These are phyloP conservation scores for Callopanchax toddi DNA, from an alignment of 2,113 vertebrate genomes.

Conservation along the genomic window DNA sequence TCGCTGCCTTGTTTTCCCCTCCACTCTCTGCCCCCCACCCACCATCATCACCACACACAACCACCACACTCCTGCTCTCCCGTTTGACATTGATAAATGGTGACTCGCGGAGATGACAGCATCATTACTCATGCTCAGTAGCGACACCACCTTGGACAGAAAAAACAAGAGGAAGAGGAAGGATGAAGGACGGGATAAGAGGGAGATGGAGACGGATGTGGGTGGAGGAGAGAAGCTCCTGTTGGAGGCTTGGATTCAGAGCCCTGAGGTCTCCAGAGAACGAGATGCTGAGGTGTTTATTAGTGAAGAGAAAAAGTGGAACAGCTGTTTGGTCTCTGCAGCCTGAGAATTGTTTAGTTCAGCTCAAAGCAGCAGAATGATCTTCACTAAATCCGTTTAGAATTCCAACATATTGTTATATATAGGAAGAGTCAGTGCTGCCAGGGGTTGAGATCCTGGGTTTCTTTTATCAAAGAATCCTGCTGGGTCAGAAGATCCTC, in stretches of 20 bases:
- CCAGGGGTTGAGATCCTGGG: too few relatives aligned
- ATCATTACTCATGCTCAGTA: conserved; percentile 79
- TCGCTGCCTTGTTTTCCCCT: conserved; percentile 58
- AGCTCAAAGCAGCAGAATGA: conserved; percentile 7
- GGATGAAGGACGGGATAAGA: conserved; percentile 65
- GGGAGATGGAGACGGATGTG: conserved; percentile 35
- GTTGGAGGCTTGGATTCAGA: conserved; percentile 22
- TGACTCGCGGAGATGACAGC: conserved; percentile 76
- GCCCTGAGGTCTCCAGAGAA: conserved; percentile 38
- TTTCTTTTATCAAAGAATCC: too few relatives aligned
- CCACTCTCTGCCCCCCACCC: conserved; percentile 16
- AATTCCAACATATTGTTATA: too few relatives aligned
- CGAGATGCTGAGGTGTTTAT: conserved; percentile 33
- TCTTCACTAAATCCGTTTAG: too few relatives aligned
- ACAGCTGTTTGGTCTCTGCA: conserved; percentile 23
- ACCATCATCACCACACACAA: conserved; percentile 31
- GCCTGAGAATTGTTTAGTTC: conserved; percentile 5
- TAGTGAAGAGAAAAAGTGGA: conserved; percentile 43
- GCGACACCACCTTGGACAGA: conserved; percentile 70
- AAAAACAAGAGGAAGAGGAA: conserved; percentile 41
- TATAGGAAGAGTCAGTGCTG: too few relatives aligned
- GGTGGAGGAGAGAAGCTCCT: conserved; percentile 30
- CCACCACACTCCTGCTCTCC: conserved; percentile 49
- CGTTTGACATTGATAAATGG: conserved; percentile 74
- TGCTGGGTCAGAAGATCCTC: neutral